phyloP scores from a whole-genome alignment of 92 coral and sea anemone species.

The Phenganax marumi region DNA sequence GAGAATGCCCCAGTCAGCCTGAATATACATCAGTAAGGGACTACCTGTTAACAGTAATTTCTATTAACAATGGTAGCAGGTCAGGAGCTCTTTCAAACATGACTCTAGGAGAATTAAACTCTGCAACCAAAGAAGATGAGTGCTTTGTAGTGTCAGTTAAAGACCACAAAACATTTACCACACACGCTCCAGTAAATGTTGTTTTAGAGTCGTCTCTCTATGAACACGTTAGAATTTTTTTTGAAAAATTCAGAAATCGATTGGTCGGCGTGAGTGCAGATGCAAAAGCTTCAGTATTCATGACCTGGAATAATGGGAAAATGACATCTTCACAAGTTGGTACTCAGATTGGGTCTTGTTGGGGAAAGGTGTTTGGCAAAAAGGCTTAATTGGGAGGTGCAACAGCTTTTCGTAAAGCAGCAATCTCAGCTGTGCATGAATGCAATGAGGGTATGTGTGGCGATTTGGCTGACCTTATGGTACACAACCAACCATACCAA shows the following conservation, averaged over 20 bases:
- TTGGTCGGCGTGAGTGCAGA: not conserved
- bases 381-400: not conserved
- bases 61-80: not conserved
- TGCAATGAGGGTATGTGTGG: not conserved
- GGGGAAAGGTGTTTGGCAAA: constrained; percentile 8
- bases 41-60: not conserved
- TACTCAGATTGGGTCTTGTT: not conserved
- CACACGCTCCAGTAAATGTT: not conserved
- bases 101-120: not conserved
- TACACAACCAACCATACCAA: not conserved
- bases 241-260: not conserved
- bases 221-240: not conserved
- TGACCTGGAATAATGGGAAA: not conserved
- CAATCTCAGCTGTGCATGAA: not conserved
- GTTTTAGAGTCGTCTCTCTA: not conserved
- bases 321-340: not conserved
- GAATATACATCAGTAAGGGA: constrained; percentile 32
- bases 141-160: not conserved
- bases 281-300: not conserved
- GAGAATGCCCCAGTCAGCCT: constrained; percentile 38
- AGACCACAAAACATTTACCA: not conserved
- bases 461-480: not conserved
- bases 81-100: not conserved
- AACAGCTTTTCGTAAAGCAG: not conserved
- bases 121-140: not conserved